These are phyloP conservation scores for Cynopterus brachyotis DNA, from an alignment of 2,113 vertebrate species.

Conservation along the genomic window DNA sequence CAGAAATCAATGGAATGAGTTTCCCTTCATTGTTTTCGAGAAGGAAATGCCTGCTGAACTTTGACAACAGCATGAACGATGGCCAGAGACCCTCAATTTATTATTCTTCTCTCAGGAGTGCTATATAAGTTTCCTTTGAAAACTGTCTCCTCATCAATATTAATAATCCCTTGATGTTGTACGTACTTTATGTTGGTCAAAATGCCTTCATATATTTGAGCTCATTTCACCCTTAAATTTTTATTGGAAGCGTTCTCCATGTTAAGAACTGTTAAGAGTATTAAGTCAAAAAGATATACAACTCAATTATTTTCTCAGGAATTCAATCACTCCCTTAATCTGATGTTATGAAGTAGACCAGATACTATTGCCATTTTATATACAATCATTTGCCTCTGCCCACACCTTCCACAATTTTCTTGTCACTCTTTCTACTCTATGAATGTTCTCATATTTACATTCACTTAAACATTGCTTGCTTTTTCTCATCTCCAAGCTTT, in stretches of 20 bases:
- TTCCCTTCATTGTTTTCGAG: constrained; percentile 54
- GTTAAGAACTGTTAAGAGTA: not conserved
- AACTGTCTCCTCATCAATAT: constrained; percentile 40
- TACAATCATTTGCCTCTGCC: not conserved
- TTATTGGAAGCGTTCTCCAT: not conserved
- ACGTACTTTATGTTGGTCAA: not conserved
- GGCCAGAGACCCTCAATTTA: not conserved
- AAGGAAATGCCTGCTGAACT: constrained; percentile 58
- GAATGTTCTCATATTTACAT: fast-evolving
- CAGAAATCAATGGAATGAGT: not conserved
- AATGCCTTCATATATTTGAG: not conserved
- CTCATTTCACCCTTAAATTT: not conserved
- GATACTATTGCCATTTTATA: fast-evolving
- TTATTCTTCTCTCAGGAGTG: not conserved
- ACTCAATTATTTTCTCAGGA: not conserved
- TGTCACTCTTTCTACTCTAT: not conserved
- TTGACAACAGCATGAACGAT: not conserved
- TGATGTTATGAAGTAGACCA: not conserved
- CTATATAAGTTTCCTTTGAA: constrained; percentile 22
- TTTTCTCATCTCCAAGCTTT: not conserved
- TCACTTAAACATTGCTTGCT: not conserved
- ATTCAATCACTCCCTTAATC: not conserved
- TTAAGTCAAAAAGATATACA: not conserved
- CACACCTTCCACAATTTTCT: too few relatives aligned
- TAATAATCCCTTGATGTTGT: not conserved